phyloP scores from a whole-genome alignment of 2,797 vertebrate species.

The Hafferia zeledoni region DNA sequence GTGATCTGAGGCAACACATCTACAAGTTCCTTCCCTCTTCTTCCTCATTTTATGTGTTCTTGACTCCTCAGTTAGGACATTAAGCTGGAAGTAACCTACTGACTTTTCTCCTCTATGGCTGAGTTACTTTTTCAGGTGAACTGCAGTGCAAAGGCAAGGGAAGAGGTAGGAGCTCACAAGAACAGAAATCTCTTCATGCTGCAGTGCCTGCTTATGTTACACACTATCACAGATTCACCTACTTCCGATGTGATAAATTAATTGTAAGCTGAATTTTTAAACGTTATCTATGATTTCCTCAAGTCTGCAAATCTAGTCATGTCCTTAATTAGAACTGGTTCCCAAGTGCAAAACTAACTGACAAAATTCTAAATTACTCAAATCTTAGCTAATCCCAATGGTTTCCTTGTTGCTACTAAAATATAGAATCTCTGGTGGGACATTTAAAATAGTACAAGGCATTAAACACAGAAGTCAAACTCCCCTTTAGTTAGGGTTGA shows the following conservation, averaged over 20 bases:
- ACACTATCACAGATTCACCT: neutral
- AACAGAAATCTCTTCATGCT: neutral
- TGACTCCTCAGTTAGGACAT: neutral
- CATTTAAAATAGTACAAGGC: neutral
- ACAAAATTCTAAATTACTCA: neutral
- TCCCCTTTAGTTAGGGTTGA: neutral
- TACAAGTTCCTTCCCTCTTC: neutral
- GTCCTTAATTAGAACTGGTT: neutral
- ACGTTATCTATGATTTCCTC: neutral
- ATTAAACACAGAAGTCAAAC: neutral
- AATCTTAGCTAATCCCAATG: neutral
- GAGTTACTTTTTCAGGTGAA: neutral
- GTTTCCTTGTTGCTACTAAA: neutral
- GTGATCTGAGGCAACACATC: neutral
- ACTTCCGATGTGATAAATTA: neutral
- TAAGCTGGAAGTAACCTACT: neutral
- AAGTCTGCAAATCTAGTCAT: neutral
- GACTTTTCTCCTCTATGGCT: neutral
- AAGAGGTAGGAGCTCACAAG: neutral
- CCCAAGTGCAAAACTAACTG: neutral
- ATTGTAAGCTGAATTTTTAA: neutral
- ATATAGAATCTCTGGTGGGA: neutral
- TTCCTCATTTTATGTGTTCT: neutral
- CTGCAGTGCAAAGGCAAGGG: neutral
- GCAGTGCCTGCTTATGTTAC: neutral